phyloP scores from a whole-genome alignment of 2,113 vertebrate species.

The Poeciliopsis turrubarensis region DNA sequence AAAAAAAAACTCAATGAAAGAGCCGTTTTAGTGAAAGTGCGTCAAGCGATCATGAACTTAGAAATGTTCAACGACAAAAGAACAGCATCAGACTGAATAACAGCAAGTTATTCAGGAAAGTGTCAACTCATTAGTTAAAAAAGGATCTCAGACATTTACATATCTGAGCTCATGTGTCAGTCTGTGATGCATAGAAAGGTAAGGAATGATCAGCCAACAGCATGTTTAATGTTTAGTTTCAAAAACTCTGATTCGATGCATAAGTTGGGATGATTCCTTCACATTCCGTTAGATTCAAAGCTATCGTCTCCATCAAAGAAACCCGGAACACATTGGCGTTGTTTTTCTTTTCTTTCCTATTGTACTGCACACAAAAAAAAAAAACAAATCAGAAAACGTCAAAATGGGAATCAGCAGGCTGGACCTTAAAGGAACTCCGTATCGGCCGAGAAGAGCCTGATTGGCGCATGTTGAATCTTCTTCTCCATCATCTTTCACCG shows the following conservation, averaged over 20 bases:
- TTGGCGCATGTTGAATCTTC: background rate
- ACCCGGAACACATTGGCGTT: background rate
- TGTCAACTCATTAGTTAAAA: no score
- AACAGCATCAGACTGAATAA: no score
- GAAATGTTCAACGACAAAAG: no score
- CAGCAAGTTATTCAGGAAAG: no score
- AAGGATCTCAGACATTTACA: no score
- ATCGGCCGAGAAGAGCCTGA: background rate
- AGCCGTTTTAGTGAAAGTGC: no score
- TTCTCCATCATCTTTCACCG: conserved; percentile 14
- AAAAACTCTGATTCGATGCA: background rate
- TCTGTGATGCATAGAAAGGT: background rate
- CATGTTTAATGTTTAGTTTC: no score
- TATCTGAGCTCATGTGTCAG: background rate
- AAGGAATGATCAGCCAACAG: background rate
- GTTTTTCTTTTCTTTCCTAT: background rate
- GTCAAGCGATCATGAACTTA: no score
- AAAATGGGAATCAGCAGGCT: background rate
- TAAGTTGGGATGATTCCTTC: background rate
- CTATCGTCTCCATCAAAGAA: background rate
- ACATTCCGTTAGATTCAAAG: background rate
- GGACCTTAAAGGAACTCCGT: background rate
- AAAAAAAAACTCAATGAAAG: no score
- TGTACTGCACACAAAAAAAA: background rate
- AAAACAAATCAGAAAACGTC: background rate